Base-by-base conservation (phyloP, 2,797 vertebrate genomes). In the Eutrigla gurnardus region DNA sequence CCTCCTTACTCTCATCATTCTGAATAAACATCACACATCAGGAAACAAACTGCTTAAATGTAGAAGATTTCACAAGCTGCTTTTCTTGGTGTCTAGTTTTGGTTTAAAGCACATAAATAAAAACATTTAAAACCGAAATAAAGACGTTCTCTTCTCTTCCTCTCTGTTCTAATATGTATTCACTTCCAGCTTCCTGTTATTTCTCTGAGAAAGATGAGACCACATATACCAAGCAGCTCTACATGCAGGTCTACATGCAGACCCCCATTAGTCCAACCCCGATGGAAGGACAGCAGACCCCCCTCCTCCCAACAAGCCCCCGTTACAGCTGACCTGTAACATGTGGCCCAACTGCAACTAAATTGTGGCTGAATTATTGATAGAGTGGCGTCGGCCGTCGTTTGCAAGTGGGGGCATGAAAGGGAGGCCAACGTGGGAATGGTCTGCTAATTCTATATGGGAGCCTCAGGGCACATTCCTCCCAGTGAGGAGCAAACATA, bases 311-410 rank as follows among this genome's bases (percentile, higher is more conserved):
- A 75, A 70, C 75, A 10, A 88, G 58, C 47, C 72, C 77, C 80
- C 47, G 70, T 85, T 90, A 80, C 85, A 85, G 86, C 89, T 92
- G 92, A 93, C 91, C 93, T 75, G 76, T 91, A 90, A 89, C 89
- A 91, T 88, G 89, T 84, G 87, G 85, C 85, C 73, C 88, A 83
- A 91, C 90, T 89, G 81, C 84, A 89, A 72, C 91, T 92, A 93
- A 93, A 94, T 92, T 90, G 91, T 91, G 88, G 89, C 89, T 94
- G 91, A 94, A 93, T 93, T 92, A 93, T 93, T 93, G 90, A 93
- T 93, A 89, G 82, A 85, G 85, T 86, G 86, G 91, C 80, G 85
- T 91, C 14, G 74, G 83, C 84, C 83, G 78, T 86, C 25, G 25
- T 89, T 90, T 93, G 88, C 87, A 85, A 91, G 86, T 86, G 88